phyloP scores from a whole-genome alignment of 1,140 invertebrate species.

The Telenomus remus region DNA sequence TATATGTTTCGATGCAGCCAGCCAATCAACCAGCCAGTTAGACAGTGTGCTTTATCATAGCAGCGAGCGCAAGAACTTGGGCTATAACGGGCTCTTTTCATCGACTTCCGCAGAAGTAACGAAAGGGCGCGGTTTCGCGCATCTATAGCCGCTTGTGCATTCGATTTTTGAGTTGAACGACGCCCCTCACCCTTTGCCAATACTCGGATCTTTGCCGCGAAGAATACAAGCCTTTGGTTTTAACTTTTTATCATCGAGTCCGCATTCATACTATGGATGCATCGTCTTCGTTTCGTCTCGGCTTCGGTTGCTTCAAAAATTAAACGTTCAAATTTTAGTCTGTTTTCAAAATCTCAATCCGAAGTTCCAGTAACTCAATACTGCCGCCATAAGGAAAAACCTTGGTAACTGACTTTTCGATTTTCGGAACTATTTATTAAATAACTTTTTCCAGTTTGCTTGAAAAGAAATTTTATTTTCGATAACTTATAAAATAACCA shows the following conservation, averaged over 20 bases:
- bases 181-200: conserved; percentile 37
- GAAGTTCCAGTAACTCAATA: not conserved
- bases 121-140: conserved; percentile 59
- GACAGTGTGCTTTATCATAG: conserved; percentile 52
- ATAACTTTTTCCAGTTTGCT: too few relatives aligned
- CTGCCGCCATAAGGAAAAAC: too few relatives aligned
- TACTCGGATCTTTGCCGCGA: conserved; percentile 32
- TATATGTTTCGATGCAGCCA: conserved; percentile 68
- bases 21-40: conserved; percentile 54
- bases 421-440: too few relatives aligned
- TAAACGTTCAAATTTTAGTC: conserved; percentile 16
- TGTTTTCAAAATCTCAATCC: not conserved
- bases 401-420: too few relatives aligned
- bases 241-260: conserved; percentile 15
- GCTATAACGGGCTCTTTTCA: conserved; percentile 51
- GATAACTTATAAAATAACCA: too few relatives aligned
- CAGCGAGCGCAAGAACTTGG: conserved; percentile 47
- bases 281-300: conserved; percentile 36
- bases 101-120: conserved; percentile 36
- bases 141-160: conserved; percentile 44
- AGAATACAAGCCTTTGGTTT: conserved; percentile 36
- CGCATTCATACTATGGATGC: conserved; percentile 22
- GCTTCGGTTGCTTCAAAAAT: conserved; percentile 26
- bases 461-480: too few relatives aligned
- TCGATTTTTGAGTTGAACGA: conserved; percentile 43